Evolutionary conservation across 2,888 invertebrate species (phyloP), one percentile per base, ranked within the genome.

Genomic region (Odontomyia ornata): DNA sequence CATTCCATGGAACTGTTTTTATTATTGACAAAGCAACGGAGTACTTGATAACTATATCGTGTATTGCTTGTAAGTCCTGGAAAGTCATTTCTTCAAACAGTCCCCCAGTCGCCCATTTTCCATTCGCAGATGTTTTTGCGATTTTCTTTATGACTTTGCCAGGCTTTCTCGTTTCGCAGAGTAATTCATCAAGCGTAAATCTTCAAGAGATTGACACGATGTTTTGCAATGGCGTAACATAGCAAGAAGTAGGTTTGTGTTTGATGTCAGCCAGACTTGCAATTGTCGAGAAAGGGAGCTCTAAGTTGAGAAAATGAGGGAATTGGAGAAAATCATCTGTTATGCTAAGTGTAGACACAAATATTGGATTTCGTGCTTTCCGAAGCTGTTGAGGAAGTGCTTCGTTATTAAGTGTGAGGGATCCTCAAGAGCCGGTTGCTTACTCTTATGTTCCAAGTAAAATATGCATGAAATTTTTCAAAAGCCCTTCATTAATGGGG

Each of bases 131-230:
- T 25, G 23, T 60, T 60, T 60, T 60, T 30, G 23, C 30, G 30
- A 64, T 64, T 64, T 64, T 28, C 64, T 64, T 27, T 64, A 30
- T 64, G 64, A 28, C 64, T 64, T 23, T 30, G 1, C 64, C 64
- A 27, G 64, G 15, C 30, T 64, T 64, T 64, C 64, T 64, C 64
- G 30, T 30, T 64, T 64, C 64, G 15, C 5, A 64, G 30, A 30
- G 28, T 30, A n/a, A 30, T 30, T 64, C 64, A 23, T 64, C 64
- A 64, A 30, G 64, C 64, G 30, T 27, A 30, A 64, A 30, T 15
- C 64, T 30, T 5, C 15, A 30, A 64, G 30, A 64, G 30, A 30
- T 30, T 30, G 30, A 11, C 30, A 28, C 28, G 13, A 11, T 30
- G 30, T 15, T 9, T 5, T 15, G 30, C 15, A 30, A 9, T 5